A percentile compares a stretch with the other conserved stretches of the same genome.
phyloP scores from a whole-genome alignment of 2,113 vertebrate genomes.

The Dolichallabes microphthalmus region DNA sequence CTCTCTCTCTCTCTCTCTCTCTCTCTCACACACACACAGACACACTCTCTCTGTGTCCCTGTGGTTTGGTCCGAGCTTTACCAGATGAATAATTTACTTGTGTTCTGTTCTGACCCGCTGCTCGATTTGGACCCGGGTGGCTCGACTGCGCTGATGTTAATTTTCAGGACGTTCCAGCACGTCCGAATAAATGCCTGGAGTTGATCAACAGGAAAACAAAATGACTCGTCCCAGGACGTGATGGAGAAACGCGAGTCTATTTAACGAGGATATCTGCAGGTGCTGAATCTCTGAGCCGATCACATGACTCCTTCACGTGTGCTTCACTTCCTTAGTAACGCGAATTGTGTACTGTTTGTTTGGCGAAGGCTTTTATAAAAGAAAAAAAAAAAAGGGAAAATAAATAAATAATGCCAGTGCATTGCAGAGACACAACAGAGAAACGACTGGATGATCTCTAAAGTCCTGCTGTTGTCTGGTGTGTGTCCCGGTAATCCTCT shows the following conservation, averaged over 20 bases:
- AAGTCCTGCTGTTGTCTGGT: conserved; percentile 37
- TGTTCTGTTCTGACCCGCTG: not conserved
- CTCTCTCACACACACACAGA: not conserved
- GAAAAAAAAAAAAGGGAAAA: no score
- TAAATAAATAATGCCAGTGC: not conserved
- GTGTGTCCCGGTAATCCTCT: conserved; percentile 28
- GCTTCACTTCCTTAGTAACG: not conserved
- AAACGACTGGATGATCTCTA: conserved; percentile 19
- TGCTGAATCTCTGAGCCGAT: not conserved
- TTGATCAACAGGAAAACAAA: not conserved
- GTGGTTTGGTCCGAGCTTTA: not conserved
- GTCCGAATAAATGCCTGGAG: not conserved
- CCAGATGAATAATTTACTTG: conserved; percentile 5
- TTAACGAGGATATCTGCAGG: no score
- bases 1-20: not conserved
- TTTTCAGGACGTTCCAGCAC: not conserved
- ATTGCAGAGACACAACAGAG: not conserved
- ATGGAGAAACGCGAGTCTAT: no score
- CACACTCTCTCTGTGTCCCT: not conserved
- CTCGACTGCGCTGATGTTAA: not conserved
- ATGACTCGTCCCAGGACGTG: not conserved
- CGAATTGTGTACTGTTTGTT: not conserved
- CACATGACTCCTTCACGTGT: not conserved
- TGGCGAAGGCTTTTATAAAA: not conserved
- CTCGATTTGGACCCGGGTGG: not conserved